A percentile compares a stretch with the other conserved stretches of the same genome.
phyloP scores from a whole-genome alignment of 2,113 vertebrate species.

The Asarcornis scutulata region DNA sequence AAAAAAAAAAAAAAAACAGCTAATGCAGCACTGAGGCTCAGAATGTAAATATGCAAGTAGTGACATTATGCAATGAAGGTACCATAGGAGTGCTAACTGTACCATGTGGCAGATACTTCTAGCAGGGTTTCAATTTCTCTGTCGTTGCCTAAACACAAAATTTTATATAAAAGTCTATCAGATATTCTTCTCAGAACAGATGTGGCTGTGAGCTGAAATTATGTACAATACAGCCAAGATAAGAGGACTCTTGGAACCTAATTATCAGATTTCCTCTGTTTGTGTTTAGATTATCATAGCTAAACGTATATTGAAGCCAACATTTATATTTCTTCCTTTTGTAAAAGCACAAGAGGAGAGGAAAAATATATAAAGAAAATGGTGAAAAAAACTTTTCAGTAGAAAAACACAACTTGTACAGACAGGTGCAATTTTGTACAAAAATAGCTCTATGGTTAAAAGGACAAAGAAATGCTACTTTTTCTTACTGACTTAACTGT shows the following conservation, averaged over 20 bases:
- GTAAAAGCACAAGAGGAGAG: background rate
- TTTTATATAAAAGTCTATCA: background rate
- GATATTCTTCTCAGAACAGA: background rate
- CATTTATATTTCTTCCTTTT: background rate
- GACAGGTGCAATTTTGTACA: constrained; percentile 11
- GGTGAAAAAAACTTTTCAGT: background rate
- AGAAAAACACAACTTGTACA: background rate
- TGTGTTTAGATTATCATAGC: background rate
- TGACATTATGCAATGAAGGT: background rate
- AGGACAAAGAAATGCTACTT: background rate
- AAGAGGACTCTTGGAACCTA: background rate
- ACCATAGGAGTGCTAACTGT: background rate
- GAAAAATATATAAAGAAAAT: background rate
- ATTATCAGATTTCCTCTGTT: background rate
- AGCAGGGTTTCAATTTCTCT: background rate
- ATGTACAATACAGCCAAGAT: background rate
- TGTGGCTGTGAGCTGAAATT: background rate
- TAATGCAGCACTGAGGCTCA: background rate
- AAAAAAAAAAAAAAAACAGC: background rate
- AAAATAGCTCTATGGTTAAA: constrained; percentile 14
- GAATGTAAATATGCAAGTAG: background rate
- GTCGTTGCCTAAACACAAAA: background rate
- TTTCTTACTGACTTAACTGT: constrained; percentile 14
- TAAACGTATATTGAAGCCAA: background rate
- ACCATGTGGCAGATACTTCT: background rate